Conservation (phyloP, 2,113 vertebrate genomes). For the Phocoena sinus region DNA sequence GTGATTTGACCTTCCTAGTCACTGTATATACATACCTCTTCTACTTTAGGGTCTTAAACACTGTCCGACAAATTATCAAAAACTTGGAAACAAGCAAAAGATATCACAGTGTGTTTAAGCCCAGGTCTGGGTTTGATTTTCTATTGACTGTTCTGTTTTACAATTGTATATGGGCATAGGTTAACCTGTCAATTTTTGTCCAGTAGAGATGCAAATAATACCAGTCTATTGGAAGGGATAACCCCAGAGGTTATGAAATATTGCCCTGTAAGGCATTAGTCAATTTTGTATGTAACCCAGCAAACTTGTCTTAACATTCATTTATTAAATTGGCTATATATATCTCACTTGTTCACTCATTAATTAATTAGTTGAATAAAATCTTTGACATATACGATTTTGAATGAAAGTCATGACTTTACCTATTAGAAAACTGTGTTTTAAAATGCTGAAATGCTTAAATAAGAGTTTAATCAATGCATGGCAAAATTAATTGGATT, state of each 20-base stretch:
- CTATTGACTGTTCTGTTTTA: background rate
- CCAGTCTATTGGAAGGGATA: background rate
- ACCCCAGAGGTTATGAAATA: slow-evolving; percentile 8
- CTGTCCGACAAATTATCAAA: background rate
- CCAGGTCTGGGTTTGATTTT: background rate
- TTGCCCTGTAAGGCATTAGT: slow-evolving; percentile 14
- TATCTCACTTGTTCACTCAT: background rate
- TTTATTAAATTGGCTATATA: slow-evolving; percentile 32
- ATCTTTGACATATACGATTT: background rate
- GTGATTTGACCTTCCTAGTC: background rate
- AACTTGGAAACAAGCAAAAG: slow-evolving; percentile 8
- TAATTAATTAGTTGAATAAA: slow-evolving; percentile 20
- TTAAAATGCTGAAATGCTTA: slow-evolving; percentile 34
- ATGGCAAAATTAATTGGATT: slow-evolving; percentile 6
- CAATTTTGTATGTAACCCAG: background rate
- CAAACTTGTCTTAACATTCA: slow-evolving; percentile 2
- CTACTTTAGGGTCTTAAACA: background rate
- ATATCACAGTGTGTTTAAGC: background rate
- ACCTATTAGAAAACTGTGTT: slow-evolving; percentile 4
- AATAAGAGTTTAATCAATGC: slow-evolving; percentile 41
- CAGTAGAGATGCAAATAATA: background rate
- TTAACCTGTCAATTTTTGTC: slow-evolving; percentile 27
- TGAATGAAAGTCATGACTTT: slow-evolving; percentile 11
- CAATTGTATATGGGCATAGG: background rate
- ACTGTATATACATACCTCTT: background rate